A percentile compares a stretch with the other conserved stretches of the same genome.
Evolutionary conservation across 2,113 vertebrate species (phyloP).

Genomic region (Cyanocitta stelleri): DNA sequence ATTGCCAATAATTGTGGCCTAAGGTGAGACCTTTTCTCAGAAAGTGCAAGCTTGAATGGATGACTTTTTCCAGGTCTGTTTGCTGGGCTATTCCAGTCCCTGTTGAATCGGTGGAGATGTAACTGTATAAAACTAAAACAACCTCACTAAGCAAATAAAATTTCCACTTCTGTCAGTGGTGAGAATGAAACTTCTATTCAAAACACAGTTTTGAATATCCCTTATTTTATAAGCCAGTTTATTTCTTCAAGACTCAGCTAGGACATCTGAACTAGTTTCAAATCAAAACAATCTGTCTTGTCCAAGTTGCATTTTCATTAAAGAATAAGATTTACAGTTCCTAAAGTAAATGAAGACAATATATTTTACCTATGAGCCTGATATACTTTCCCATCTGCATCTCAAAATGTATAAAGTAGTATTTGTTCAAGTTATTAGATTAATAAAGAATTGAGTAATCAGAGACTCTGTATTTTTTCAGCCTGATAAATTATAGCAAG

Average conservation of each 20-base stretch:
- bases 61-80: neutral
- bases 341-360: neutral
- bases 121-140: neutral
- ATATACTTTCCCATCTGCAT: neutral
- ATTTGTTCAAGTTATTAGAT: neutral
- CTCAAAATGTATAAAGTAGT: neutral
- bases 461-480: neutral
- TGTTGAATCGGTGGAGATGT: neutral
- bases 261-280: neutral
- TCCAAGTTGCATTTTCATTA: neutral
- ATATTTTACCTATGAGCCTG: neutral
- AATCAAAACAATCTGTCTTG: neutral
- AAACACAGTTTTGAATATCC: neutral
- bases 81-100: neutral
- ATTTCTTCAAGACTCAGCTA: neutral
- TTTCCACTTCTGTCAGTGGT: neutral
- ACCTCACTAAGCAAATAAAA: neutral
- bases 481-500: constrained; percentile 4
- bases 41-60: neutral
- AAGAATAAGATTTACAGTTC: neutral
- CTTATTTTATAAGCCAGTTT: neutral
- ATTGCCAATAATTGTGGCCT: neutral
- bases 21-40: neutral
- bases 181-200: neutral
- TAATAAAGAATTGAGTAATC: neutral